Conservation (phyloP, 1,140 invertebrate species). For the Matsumurasca onukii region DNA sequence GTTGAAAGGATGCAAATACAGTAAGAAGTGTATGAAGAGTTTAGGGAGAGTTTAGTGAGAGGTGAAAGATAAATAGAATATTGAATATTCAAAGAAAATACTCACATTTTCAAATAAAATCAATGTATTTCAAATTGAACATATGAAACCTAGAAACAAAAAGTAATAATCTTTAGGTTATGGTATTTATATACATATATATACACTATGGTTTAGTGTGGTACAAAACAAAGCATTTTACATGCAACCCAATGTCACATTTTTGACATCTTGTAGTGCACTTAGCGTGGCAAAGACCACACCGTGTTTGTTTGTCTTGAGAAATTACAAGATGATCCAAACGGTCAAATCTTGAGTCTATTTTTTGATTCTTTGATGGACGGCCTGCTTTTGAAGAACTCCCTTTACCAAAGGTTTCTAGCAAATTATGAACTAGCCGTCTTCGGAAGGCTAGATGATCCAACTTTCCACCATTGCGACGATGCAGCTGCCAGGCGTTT, state of each 20-base stretch:
- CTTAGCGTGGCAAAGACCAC: not conserved
- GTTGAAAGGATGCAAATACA: not conserved
- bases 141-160: not conserved
- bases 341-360: too few species aligned
- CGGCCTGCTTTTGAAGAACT: too few species aligned
- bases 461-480: too few species aligned
- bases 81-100: not conserved
- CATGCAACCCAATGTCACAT: constrained; percentile 8
- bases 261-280: constrained; percentile 6
- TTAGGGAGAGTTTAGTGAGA: too few species aligned
- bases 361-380: not conserved
- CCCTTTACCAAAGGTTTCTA: constrained; percentile 11
- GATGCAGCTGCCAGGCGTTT: too few species aligned
- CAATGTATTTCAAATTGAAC: too few species aligned
- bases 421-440: too few species aligned
- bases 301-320: too few species aligned
- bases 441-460: too few species aligned
- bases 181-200: too few species aligned
- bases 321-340: too few species aligned
- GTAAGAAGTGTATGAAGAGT: not conserved
- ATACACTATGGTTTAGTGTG: too few species aligned
- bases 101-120: not conserved
- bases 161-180: not conserved
- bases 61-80: not conserved
- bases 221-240: not conserved